Evolutionary conservation across 2,797 vertebrate species (phyloP).

Genomic region (Botia kubotai): DNA sequence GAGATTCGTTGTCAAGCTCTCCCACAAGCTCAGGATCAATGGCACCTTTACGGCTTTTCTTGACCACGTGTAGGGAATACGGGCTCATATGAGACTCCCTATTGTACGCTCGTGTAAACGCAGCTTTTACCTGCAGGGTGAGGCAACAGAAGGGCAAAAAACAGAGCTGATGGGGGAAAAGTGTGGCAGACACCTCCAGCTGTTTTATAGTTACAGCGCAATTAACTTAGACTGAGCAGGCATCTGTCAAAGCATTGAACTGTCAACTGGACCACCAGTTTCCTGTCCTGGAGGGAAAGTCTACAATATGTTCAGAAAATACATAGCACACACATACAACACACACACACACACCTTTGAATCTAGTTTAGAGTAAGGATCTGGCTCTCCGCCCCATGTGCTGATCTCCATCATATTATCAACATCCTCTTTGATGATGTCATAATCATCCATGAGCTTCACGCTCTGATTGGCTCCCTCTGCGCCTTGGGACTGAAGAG

Average conservation of each 20-base stretch:
- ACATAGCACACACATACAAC: neutral
- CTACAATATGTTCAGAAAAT: constrained; percentile 8
- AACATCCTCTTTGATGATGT: constrained; percentile 91
- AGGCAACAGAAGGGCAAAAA: neutral
- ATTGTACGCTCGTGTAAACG: constrained; percentile 95
- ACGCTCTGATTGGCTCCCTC: constrained; percentile 86
- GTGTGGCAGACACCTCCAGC: constrained; percentile 18
- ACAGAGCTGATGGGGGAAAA: constrained; percentile 3
- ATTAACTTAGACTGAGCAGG: constrained; percentile 17
- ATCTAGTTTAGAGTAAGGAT: constrained; percentile 91
- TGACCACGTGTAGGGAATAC: constrained; percentile 85
- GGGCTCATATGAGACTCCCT: constrained; percentile 89
- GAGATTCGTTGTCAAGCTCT: constrained; percentile 66
- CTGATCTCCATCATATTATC: constrained; percentile 96
- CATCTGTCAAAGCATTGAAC: constrained; percentile 39
- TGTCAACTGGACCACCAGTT: constrained; percentile 15
- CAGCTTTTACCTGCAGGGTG: constrained; percentile 88
- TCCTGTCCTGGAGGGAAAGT: constrained; percentile 9
- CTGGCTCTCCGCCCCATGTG: constrained; percentile 87
- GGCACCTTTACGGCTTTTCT: constrained; percentile 74
- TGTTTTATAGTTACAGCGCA: constrained; percentile 33
- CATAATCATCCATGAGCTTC: constrained; percentile 89
- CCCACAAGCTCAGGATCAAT: constrained; percentile 74
- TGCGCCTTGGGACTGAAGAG: constrained; percentile 79
- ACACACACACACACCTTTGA: constrained; percentile 83